Evolutionary conservation across 2,888 invertebrate species (phyloP).

Genomic region (Cheilosia urbana): DNA sequence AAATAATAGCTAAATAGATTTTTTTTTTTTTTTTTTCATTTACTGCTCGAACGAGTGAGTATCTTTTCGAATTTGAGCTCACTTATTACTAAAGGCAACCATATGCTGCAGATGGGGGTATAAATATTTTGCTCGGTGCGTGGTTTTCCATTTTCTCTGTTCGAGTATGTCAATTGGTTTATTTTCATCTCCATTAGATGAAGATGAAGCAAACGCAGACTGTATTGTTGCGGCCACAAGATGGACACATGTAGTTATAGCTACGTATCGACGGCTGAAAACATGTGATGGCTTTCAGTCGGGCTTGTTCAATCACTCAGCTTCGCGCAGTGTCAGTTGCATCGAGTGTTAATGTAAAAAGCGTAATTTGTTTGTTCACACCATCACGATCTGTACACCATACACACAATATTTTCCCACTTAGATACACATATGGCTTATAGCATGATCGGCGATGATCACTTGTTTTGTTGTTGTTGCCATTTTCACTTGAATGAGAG

Average conservation of each 20-base stretch:
- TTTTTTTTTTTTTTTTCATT: neutral
- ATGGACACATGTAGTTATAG: neutral
- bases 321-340: slow-evolving; percentile 3
- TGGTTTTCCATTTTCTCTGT: slow-evolving; percentile 11
- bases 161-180: slow-evolving; percentile 50
- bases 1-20: slow-evolving; percentile 32
- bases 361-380: slow-evolving; percentile 43
- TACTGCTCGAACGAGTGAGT: slow-evolving; percentile 14
- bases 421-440: slow-evolving; percentile 9
- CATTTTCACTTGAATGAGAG: slow-evolving; percentile 65
- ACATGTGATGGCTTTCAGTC: slow-evolving; percentile 1
- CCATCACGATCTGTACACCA: slow-evolving; percentile 23
- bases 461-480: slow-evolving; percentile 26
- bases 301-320: neutral
- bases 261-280: slow-evolving; percentile 35
- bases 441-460: slow-evolving; percentile 51
- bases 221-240: slow-evolving; percentile 1
- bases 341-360: slow-evolving; percentile 1
- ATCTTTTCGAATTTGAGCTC: slow-evolving; percentile 5
- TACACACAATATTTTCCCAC: slow-evolving; percentile 23
- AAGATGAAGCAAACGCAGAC: slow-evolving; percentile 29
- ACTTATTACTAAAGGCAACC: neutral
- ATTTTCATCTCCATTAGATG: slow-evolving; percentile 59
- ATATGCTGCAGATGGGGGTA: neutral
- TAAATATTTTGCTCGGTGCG: neutral